Conservation (phyloP, 35 echinoderm and acorn worm species). For the Chiridota heheva region DNA sequence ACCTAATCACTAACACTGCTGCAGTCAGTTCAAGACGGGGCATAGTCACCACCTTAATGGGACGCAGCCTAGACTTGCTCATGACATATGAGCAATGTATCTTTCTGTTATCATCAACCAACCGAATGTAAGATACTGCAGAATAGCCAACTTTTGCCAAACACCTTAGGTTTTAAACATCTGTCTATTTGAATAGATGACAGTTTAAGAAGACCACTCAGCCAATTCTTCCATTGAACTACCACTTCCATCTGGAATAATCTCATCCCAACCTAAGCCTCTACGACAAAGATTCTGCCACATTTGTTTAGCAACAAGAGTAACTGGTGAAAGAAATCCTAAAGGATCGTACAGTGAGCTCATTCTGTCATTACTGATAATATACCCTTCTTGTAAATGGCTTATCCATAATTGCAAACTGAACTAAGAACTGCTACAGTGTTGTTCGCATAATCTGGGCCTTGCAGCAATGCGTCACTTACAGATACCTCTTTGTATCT, state of each 20-base stretch:
- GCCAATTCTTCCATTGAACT: constrained; percentile 13
- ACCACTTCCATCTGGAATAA: constrained; percentile 4
- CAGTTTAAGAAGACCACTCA: background rate
- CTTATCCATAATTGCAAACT: constrained; percentile 5
- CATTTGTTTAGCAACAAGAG: background rate
- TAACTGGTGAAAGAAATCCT: constrained; percentile 22
- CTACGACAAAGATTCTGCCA: constrained; percentile 14
- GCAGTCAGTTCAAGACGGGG: constrained; percentile 14
- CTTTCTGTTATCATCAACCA: background rate
- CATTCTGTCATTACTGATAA: constrained; percentile 66
- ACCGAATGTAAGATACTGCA: background rate
- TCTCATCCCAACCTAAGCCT: constrained; percentile 5
- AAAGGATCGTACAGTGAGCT: constrained; percentile 50
- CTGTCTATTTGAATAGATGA: background rate
- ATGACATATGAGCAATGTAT: constrained; percentile 25
- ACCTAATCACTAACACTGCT: too few species aligned
- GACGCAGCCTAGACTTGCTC: constrained; percentile 15
- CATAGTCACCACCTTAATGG: constrained; percentile 21
- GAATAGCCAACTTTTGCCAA: constrained; percentile 32
- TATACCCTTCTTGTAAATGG: constrained; percentile 55
- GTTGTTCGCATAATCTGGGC: constrained; percentile 8
- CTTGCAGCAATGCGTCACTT: constrained; percentile 25
- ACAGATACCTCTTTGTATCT: background rate
- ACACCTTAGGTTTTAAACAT: constrained; percentile 27
- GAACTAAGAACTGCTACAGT: constrained; percentile 24